Conservation (phyloP, 2,888 invertebrate species). For the Agrilus cyanescens region DNA sequence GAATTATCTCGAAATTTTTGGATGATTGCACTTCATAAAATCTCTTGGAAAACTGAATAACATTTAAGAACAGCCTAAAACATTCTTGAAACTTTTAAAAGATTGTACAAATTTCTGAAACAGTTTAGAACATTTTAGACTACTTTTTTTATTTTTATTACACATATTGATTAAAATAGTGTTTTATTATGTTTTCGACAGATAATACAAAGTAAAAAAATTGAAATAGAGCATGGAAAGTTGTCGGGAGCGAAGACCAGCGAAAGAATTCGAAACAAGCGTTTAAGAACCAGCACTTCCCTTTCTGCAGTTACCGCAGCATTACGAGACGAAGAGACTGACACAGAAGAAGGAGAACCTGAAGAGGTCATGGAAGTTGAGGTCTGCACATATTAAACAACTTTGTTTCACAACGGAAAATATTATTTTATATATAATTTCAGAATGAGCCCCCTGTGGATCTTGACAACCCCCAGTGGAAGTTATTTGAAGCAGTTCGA, state of each 20-base stretch:
- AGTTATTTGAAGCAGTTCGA: conserved; percentile 74
- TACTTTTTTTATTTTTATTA: too few species aligned
- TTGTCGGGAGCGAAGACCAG: conserved; percentile 51
- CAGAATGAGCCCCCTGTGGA: conserved; percentile 25
- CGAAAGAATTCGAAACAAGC: conserved; percentile 55
- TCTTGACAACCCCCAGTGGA: conserved; percentile 77
- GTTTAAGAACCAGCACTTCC: conserved; percentile 39
- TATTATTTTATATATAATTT: conserved; percentile 29
- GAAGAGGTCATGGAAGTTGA: conserved; percentile 35
- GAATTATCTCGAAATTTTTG: too few species aligned
- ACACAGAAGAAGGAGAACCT: conserved; percentile 48
- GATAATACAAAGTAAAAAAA: conserved; percentile 53
- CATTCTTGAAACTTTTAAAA: too few species aligned
- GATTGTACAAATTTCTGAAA: too few species aligned
- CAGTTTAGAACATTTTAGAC: too few species aligned
- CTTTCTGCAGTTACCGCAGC: conserved; percentile 49
- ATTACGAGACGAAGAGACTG: conserved; percentile 50
- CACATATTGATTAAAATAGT: background rate
- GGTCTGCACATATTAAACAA: conserved; percentile 20
- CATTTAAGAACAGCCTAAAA: too few species aligned
- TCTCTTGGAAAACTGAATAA: too few species aligned
- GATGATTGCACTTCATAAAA: too few species aligned
- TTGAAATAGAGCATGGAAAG: conserved; percentile 62
- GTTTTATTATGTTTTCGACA: conserved; percentile 20
- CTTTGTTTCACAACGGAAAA: conserved; percentile 23